Conservation (phyloP, 2,113 vertebrate genomes). For the Rissa tridactyla region DNA sequence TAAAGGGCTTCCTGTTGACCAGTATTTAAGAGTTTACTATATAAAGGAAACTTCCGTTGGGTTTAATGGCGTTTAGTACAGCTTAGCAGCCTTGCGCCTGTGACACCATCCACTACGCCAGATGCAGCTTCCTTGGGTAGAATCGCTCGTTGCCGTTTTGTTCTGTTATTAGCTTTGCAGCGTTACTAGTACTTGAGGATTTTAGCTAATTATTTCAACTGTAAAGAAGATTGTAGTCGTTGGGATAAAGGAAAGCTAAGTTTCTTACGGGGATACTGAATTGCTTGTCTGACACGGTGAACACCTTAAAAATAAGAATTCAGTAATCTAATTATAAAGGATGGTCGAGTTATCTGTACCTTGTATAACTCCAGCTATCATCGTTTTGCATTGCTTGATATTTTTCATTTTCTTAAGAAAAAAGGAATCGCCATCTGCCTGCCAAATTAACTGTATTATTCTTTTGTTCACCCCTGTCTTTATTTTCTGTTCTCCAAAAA, state of each 20-base stretch:
- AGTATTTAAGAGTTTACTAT: not conserved
- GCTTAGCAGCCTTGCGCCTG: not conserved
- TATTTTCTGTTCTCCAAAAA: not conserved
- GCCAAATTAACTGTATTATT: not conserved
- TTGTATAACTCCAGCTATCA: not conserved
- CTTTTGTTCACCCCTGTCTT: not conserved
- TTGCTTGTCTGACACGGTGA: not conserved
- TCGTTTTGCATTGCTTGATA: not conserved
- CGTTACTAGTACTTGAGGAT: not conserved
- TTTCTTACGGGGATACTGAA: not conserved
- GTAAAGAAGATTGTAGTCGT: accelerated
- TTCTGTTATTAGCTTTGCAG: not conserved
- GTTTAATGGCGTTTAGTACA: not conserved
- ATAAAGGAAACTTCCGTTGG: not conserved
- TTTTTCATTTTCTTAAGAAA: not conserved
- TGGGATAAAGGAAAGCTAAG: not conserved
- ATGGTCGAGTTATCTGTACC: not conserved
- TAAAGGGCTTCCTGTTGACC: not conserved
- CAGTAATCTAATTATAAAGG: not conserved
- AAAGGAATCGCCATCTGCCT: not conserved
- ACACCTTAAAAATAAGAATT: not conserved
- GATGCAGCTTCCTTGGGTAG: not conserved
- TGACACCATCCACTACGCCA: not conserved
- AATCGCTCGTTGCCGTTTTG: not conserved
- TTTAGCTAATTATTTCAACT: not conserved